phyloP scores from a whole-genome alignment of 2,797 vertebrate species.

The Iguana delicatissima region DNA sequence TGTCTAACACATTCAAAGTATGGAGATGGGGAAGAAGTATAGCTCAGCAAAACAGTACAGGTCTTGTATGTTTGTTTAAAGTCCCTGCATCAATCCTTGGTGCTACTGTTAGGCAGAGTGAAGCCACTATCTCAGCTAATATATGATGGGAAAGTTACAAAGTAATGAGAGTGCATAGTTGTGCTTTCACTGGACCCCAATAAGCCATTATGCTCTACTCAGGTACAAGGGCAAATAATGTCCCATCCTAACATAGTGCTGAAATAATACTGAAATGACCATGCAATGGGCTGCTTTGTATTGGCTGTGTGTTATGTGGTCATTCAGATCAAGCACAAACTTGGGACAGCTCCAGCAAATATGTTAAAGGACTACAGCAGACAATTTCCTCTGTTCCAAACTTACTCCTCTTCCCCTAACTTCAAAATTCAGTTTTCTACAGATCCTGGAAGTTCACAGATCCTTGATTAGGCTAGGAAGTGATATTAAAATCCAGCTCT shows the following conservation, averaged over 20 bases:
- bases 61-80: not conserved
- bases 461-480: not conserved
- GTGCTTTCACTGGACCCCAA: not conserved
- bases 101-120: not conserved
- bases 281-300: not conserved
- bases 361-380: not conserved
- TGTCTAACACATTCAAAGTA: slow-evolving; percentile 42
- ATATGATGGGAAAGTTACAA: not conserved
- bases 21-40: not conserved
- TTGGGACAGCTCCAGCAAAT: not conserved
- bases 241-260: not conserved
- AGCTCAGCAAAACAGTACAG: not conserved
- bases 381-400: not conserved
- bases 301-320: not conserved
- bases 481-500: not conserved
- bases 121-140: not conserved
- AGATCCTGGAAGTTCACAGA: not conserved
- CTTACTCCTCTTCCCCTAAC: not conserved
- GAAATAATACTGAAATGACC: not conserved
- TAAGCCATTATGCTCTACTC: not conserved
- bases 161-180: not conserved
- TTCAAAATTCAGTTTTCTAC: not conserved
- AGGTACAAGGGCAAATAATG: not conserved
- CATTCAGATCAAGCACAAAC: not conserved
- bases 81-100: not conserved